Evolutionary conservation across 2,113 vertebrate species (phyloP).

Genomic region (Haemorhous mexicanus): DNA sequence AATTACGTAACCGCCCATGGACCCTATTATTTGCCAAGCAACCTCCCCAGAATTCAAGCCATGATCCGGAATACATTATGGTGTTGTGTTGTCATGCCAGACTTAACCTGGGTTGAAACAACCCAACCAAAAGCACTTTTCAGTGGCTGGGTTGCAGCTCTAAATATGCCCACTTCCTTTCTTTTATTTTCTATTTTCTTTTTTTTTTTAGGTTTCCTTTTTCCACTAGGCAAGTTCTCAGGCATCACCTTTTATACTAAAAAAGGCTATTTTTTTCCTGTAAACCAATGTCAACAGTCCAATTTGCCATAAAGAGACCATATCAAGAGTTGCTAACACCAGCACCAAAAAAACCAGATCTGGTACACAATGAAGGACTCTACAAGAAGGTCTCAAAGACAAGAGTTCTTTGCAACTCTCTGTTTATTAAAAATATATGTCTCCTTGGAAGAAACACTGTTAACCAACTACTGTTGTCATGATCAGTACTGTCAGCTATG

Average conservation of each 20-base stretch:
- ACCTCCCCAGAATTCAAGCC: not conserved
- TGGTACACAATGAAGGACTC: not conserved
- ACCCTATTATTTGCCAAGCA: not conserved
- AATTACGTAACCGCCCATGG: not conserved
- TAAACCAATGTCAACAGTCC: not conserved
- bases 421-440: constrained; percentile 86
- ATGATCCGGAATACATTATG: not conserved
- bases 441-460: constrained; percentile 81
- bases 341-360: not conserved
- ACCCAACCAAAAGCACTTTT: not conserved
- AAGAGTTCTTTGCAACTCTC: constrained; percentile 77
- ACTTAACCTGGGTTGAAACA: not conserved
- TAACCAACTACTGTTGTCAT: constrained; percentile 70
- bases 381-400: constrained; percentile 68
- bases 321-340: not conserved
- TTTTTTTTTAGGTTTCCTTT: not conserved
- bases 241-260: not conserved
- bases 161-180: not conserved
- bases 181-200: not conserved
- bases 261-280: not conserved
- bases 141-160: not conserved
- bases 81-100: not conserved
- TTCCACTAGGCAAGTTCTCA: not conserved
- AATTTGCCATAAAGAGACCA: not conserved
- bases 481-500: constrained; percentile 65